A percentile compares a stretch with the other conserved stretches of the same genome.
phyloP scores from a whole-genome alignment of 2,797 vertebrate genomes.

The Helarctos malayanus region DNA sequence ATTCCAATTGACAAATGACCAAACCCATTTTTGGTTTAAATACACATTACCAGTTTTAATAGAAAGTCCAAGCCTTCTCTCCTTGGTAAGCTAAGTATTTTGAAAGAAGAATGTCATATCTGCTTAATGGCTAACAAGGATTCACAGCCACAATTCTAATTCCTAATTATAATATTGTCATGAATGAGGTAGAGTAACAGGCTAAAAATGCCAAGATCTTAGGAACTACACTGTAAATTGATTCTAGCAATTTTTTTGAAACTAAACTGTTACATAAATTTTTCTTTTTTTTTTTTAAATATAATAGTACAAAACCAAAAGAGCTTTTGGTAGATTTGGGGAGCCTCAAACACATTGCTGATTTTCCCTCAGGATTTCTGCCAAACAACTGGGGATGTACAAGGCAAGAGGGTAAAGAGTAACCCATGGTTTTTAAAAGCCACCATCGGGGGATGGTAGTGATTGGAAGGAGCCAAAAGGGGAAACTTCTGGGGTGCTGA shows the following conservation, averaged over 20 bases:
- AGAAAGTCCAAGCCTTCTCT: constrained; percentile 13
- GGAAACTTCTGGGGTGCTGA: background rate
- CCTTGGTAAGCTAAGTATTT: constrained; percentile 4
- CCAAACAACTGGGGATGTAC: background rate
- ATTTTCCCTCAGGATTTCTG: constrained; percentile 2
- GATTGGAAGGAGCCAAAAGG: background rate
- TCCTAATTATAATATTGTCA: background rate
- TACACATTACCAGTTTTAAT: constrained; percentile 12
- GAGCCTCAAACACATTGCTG: background rate
- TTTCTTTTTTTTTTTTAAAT: background rate
- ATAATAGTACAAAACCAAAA: background rate
- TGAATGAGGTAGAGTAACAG: background rate
- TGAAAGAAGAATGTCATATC: background rate
- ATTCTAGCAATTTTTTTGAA: background rate
- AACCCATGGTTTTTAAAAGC: background rate
- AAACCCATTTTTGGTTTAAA: background rate
- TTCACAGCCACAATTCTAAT: background rate
- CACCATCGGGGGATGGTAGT: background rate
- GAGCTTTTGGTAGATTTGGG: background rate
- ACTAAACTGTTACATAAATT: background rate
- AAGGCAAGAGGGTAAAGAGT: background rate
- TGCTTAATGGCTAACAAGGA: background rate
- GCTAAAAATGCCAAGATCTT: background rate
- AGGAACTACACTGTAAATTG: background rate
- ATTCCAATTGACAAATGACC: background rate